phyloP scores from a whole-genome alignment of 2,797 vertebrate species.

The Pantherophis vulpinus region DNA sequence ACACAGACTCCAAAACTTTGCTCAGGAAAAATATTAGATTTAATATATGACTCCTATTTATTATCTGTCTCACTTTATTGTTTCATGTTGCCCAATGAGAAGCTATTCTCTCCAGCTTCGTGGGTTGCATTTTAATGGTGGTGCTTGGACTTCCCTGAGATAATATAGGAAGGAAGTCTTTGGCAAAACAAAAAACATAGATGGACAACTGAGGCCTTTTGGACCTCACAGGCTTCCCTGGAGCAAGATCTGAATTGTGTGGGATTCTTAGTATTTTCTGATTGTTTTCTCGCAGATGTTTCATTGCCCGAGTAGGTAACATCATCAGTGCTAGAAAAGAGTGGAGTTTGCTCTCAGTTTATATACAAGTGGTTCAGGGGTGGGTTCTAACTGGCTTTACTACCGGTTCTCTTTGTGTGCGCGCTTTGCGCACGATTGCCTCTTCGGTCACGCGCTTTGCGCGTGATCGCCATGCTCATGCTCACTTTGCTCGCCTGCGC shows the following conservation, averaged over 20 bases:
- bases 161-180: neutral
- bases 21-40: neutral
- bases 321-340: too few species aligned
- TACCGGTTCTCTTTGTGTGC: too few species aligned
- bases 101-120: neutral
- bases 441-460: too few species aligned
- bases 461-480: too few species aligned
- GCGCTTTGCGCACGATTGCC: too few species aligned
- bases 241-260: neutral
- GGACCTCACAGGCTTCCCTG: neutral
- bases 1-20: neutral
- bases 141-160: neutral
- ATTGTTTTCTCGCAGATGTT: neutral
- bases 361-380: too few species aligned
- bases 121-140: neutral
- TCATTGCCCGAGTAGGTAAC: neutral
- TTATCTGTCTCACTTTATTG: neutral
- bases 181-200: neutral
- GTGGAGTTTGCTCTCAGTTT: neutral
- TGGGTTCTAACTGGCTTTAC: too few species aligned
- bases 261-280: neutral
- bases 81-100: neutral
- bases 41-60: neutral
- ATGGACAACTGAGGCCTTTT: neutral
- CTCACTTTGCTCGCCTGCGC: too few species aligned